Base-by-base conservation (phyloP, 2,888 invertebrate genomes). In the Drosophila peninsularis region DNA sequence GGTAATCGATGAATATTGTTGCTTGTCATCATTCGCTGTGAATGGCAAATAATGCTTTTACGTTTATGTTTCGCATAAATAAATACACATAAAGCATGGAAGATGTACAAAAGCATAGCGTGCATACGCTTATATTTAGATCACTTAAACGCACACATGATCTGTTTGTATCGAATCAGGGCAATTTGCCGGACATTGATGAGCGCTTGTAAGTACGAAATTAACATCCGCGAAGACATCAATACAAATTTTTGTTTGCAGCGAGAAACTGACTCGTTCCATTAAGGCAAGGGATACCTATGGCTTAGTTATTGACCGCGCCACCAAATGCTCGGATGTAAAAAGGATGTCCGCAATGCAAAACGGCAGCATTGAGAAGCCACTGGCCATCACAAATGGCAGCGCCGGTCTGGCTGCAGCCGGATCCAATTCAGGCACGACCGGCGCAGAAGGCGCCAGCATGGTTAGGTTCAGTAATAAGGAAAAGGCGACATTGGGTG, bases 71-170 rank as follows among this genome's bases (percentile, higher is more conserved):
- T 66, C 9, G n/a, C 41, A n/a, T 50, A 66, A 62, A 58, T 67
- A 75, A 76, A 71, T 1, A 9, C 13, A 19, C 0, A n/a, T 5
- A 30, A 34, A 55, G 17, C 93, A 93, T 94, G 82, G 96, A 96
- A 93, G 97, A 97, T 87, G 98, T 99, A 11, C 98, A 98, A 91
- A 96, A 97, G 87, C 99, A 98, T 93, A 98, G 99, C 6, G 98
- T 99, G 1, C 99, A 99, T 91, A 99, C 98, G 0, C 93, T 99
- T 73, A 98, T 99, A 75, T 99, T 99, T 92, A 95, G 99, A 79
- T 99, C 99, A 9, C 92, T 99, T 75, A 99, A 99, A 92, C 94
- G 99, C 90, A 98, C 98, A 1, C 99, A 99, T 92, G 99, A 99
- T 92, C 97, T 99, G 96, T 99, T 99, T 92, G 93, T 98, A 50